Evolutionary conservation across 2,888 invertebrate genomes (phyloP), one percentile per base, ranked within the genome.

Genomic region (Cecidostiba fungosa): DNA sequence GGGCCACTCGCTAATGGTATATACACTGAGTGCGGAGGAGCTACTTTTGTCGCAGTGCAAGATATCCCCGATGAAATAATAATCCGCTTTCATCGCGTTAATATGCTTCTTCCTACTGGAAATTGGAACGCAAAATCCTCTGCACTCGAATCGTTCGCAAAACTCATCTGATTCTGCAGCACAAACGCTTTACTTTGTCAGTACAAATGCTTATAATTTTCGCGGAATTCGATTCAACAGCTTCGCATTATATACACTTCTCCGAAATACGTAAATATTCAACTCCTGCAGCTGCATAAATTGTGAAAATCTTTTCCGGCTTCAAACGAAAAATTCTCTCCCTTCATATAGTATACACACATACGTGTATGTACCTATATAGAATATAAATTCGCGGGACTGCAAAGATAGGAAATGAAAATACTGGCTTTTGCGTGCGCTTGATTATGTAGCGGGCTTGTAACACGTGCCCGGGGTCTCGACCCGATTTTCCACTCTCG

Each of bases 401-500:
- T 6, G n/a, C 16, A 16, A 39, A 79, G 69, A 79, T 69, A 69
- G 50, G 59, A 36, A 84, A 78, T 50, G 73, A 78, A 73, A 72
- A 73, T 23, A 32, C 26, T 6, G 36, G 74, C 70, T 62, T 43
- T 43, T 43, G 43, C 16, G 66, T 47, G 73, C 62, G 66, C 84
- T 84, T 76, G 80, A 76, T 76, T 79, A 76, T 54, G 76, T 74
- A 19, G 74, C 16, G 62, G 16, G 26, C 32, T 54, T 29, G 73
- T 66, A 84, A 76, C 76, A 76, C 77, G 85, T 82, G 84, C 88
- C 83, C 87, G 78, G 85, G 50, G 66, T 86, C 77, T 36, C 82
- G 74, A 47, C 80, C 77, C 87, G 80, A 86, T 88, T 88, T 87
- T 85, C 87, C 87, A 14, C 26, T 43, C 62, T n/a, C 43, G 14